Base-by-base conservation (phyloP, 1,140 invertebrate species). In the Parapsyche elsis region DNA sequence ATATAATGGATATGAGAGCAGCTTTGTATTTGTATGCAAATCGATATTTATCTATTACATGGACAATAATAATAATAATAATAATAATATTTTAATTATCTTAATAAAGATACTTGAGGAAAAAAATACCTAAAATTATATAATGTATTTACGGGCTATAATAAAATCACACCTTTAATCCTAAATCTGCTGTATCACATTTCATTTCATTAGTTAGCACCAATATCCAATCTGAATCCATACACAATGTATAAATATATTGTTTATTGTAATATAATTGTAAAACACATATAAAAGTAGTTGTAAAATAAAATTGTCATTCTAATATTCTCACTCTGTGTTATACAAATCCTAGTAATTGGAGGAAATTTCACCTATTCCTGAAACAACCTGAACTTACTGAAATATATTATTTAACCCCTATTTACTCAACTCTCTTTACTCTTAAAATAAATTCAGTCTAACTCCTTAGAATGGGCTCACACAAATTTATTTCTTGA, bases 171-270 rank as follows among this genome's bases (percentile, higher is more conserved):
- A 74, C 82, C 82, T 24, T 71, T 71, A 81, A 81, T 78, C 80
- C 78, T 79, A 81, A 74, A 83, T 81, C 82, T 80, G 82, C 82
- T 81, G 81, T 83, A 83, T 83, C 82, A 83, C 82, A 83, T 80
- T 81, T 83, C 82, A 81, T 83, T 83, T 83, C 82, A 49, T 83
- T 83, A 80, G 81, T 80, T 83, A 83, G 82, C 82, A 83, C 82
- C 82, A 83, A 78, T 81, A 78, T 80, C 82, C 82, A 80, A 81
- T 83, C 82, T 80, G 80, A 83, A 76, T 80, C 82, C 82, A 76
- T 83, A 83, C 74, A 76, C 30, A 81, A 75, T 71, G 49, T 78
- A 53, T 81, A 81, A 76, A 79, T 82, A 83, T 81, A 81, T 81
- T 81, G 78, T 83, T 78, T 80, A 81, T 74, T 79, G 74, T 81